Percentiles rank a stretch among this genome's conserved stretches.
These are phyloP conservation scores for Nerophis ophidion DNA, from an alignment of 2,113 vertebrate species.

Conservation along the genomic window DNA sequence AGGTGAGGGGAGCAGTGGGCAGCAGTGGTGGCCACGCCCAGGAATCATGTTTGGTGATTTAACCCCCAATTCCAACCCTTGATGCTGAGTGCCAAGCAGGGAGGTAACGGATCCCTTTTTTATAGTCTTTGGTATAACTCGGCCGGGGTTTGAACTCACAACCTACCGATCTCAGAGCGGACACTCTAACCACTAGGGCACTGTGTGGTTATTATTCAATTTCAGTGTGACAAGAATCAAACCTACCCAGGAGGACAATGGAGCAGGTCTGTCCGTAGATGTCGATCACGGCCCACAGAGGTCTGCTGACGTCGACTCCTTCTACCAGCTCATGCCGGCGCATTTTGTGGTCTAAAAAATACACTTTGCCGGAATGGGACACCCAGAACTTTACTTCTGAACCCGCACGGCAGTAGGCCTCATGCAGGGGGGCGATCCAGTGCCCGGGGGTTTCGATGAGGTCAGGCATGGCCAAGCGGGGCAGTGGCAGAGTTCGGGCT, in stretches of 20 bases:
- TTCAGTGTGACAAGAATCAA: not conserved
- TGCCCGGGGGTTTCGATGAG: conserved; percentile 62
- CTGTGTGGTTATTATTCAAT: too few species aligned
- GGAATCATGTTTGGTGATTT: too few species aligned
- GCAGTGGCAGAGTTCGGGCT: conserved; percentile 57
- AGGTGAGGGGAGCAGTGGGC: too few species aligned
- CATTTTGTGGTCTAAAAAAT: conserved; percentile 2
- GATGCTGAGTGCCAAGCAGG: too few species aligned
- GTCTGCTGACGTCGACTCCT: conserved; percentile 43
- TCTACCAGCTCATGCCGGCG: conserved; percentile 9
- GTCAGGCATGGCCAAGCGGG: conserved; percentile 70
- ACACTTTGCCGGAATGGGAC: conserved; percentile 46
- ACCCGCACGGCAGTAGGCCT: conserved; percentile 29
- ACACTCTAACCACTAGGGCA: too few species aligned
- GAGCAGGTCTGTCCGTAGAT: conserved; percentile 77
- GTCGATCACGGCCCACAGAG: conserved; percentile 81
- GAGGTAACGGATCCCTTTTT: too few species aligned
- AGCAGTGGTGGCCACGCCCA: too few species aligned
- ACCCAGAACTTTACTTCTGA: conserved; percentile 76
- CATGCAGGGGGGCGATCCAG: conserved; percentile 59
- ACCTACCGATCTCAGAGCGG: too few species aligned
- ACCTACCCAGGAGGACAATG: conserved; percentile 73
- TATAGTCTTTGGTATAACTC: too few species aligned
- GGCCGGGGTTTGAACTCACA: too few species aligned
- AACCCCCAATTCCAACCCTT: too few species aligned